phyloP scores from a whole-genome alignment of 1,140 invertebrate genomes.

The Drosophila suzukii region DNA sequence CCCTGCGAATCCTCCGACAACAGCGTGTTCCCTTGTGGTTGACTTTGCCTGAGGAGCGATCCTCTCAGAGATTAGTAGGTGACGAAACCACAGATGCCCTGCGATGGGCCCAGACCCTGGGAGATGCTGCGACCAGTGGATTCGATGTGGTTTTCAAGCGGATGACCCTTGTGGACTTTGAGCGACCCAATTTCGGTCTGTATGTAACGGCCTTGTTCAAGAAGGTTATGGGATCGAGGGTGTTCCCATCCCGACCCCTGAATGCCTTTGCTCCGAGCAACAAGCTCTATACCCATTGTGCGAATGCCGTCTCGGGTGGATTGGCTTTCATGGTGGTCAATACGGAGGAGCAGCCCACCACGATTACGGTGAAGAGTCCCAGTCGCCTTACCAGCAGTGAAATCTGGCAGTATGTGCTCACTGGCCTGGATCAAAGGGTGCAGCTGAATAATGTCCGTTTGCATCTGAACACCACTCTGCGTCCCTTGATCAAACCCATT shows the following conservation, averaged over 20 bases:
- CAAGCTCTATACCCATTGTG: constrained; percentile 79
- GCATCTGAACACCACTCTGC: constrained; percentile 60
- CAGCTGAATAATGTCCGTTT: constrained; percentile 67
- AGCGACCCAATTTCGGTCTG: constrained; percentile 65
- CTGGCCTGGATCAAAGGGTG: constrained; percentile 47
- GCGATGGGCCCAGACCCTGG: constrained; percentile 79
- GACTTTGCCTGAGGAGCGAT: constrained; percentile 59
- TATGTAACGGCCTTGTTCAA: constrained; percentile 77
- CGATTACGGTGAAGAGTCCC: constrained; percentile 65
- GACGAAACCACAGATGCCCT: constrained; percentile 70
- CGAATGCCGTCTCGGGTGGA: constrained; percentile 73
- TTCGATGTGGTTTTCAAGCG: constrained; percentile 78
- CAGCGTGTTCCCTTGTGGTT: constrained; percentile 74
- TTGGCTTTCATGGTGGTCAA: constrained; percentile 81
- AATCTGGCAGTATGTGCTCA: constrained; percentile 75
- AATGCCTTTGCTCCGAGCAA: constrained; percentile 64
- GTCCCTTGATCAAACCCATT: constrained; percentile 61
- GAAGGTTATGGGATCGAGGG: constrained; percentile 79
- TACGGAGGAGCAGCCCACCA: constrained; percentile 60
- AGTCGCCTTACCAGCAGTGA: constrained; percentile 63
- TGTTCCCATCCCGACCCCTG: constrained; percentile 71
- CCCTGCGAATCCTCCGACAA: constrained; percentile 54
- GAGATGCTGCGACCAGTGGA: constrained; percentile 77
- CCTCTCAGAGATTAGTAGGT: constrained; percentile 34
- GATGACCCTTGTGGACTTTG: constrained; percentile 61